Evolutionary conservation across 2,797 vertebrate species (phyloP), one percentile per base, ranked within the genome.

Genomic region (Megalops cyprinoides): DNA sequence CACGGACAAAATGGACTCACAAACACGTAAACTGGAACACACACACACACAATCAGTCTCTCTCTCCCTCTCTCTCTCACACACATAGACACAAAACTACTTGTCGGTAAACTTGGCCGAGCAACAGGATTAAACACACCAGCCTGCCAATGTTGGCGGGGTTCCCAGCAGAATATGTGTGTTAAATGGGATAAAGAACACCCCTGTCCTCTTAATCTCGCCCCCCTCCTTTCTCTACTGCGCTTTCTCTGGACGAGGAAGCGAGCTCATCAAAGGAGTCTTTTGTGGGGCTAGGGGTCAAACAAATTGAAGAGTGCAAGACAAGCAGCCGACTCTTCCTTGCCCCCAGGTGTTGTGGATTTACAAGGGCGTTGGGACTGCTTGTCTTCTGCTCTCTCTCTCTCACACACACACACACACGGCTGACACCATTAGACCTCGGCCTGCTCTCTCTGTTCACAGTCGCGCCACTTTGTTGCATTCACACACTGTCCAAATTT

Each of bases 101-200:
- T 84, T 79, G 82, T 87, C 87, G 73, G 46, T 81, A 74, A 91
- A 87, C 83, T 76, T 77, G 85, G 81, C 88, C 85, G 83, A 86
- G 87, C 85, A 89, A 84, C 82, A 89, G 89, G 91, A 92, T 94
- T 94, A 93, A 89, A 92, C 87, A 51, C 83, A 88, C 88, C 91
- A 62, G 25, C 34, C 65, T 90, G 85, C 90, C 85, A 83, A 86
- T 87, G 91, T 93, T 94, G 93, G 92, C 93, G 90, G 86, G 87
- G 88, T 85, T 89, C 90, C 87, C 86, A 84, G 86, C 44, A 28
- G 77, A 65, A 87, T 89, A 90, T 88, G 89, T 90, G 91, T 86
- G 87, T 73, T 93, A 94, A 94, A 92, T 94, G 92, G 92, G 93
- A 94, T 94, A 93, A 94, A 93, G 88, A 89, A 86, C 89, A 92